A percentile compares a stretch with the other conserved stretches of the same genome.
Conservation (phyloP, 2,113 vertebrate species). For the Lepus europaeus region DNA sequence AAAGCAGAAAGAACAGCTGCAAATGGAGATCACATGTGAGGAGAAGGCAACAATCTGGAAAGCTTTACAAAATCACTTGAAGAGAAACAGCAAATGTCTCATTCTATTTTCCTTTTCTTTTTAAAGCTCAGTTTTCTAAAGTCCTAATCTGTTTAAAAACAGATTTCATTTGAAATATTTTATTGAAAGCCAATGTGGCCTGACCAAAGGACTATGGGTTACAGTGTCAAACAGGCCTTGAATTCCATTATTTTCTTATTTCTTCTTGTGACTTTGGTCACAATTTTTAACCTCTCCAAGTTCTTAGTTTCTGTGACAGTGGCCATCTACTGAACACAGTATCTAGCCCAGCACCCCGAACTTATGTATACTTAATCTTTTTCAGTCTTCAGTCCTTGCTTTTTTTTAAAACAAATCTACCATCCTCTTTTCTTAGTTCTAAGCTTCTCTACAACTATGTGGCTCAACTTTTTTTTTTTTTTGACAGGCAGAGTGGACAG, state of each 20-base stretch:
- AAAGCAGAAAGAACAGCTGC: conserved; percentile 67
- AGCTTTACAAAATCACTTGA: conserved; percentile 62
- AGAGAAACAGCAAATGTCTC: conserved; percentile 53
- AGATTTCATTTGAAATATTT: neutral
- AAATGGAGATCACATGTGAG: conserved; percentile 58
- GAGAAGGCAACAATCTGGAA: conserved; percentile 66
- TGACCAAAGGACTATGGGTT: neutral
- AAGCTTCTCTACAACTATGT: conserved; percentile 40
- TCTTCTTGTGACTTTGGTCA: neutral
- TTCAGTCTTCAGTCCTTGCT: conserved; percentile 5
- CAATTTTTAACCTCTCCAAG: conserved; percentile 29
- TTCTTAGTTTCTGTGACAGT: conserved; percentile 11
- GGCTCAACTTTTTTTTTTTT: neutral
- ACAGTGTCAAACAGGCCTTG: neutral
- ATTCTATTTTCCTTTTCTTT: conserved; percentile 18
- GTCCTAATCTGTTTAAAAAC: conserved; percentile 9
- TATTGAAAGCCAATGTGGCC: neutral
- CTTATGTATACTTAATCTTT: conserved; percentile 27
- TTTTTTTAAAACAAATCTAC: conserved; percentile 17
- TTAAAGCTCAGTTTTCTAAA: conserved; percentile 59
- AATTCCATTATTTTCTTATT: conserved; percentile 57
- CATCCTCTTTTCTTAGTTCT: conserved; percentile 3
- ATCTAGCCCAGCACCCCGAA: neutral
- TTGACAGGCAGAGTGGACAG: too few species aligned
- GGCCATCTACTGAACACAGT: conserved; percentile 7